Evolutionary conservation across 2,113 vertebrate genomes (phyloP).

Genomic region (Pseudopodoces humilis): DNA sequence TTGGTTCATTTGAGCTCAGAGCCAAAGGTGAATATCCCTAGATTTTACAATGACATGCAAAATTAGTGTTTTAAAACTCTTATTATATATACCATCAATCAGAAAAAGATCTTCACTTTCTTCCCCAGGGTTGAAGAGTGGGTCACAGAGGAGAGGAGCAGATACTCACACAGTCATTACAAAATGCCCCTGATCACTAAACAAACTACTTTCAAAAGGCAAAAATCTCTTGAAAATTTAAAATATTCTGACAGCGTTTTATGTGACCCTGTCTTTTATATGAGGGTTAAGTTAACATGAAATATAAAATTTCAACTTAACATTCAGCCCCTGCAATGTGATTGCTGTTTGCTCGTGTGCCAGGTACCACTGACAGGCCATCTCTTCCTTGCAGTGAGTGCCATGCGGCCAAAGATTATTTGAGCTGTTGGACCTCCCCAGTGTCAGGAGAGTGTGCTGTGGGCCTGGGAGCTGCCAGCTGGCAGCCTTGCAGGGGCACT

Average conservation of each 20-base stretch:
- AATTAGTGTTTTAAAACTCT: background rate
- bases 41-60: background rate
- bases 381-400: background rate
- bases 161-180: background rate
- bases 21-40: background rate
- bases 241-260: background rate
- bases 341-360: background rate
- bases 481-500: background rate
- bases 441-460: background rate
- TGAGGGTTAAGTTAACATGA: background rate
- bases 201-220: background rate
- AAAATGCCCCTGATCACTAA: background rate
- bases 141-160: background rate
- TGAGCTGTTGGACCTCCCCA: background rate
- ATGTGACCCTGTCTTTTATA: background rate
- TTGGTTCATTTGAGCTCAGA: constrained; percentile 2
- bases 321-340: background rate
- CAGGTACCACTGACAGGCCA: background rate
- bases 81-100: background rate
- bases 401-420: background rate
- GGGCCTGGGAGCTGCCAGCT: background rate
- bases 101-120: constrained; percentile 12
- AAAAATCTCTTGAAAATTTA: background rate
- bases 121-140: background rate
- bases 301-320: background rate